Conservation (phyloP, 2,888 invertebrate genomes). For the Clistopyga incitator region DNA sequence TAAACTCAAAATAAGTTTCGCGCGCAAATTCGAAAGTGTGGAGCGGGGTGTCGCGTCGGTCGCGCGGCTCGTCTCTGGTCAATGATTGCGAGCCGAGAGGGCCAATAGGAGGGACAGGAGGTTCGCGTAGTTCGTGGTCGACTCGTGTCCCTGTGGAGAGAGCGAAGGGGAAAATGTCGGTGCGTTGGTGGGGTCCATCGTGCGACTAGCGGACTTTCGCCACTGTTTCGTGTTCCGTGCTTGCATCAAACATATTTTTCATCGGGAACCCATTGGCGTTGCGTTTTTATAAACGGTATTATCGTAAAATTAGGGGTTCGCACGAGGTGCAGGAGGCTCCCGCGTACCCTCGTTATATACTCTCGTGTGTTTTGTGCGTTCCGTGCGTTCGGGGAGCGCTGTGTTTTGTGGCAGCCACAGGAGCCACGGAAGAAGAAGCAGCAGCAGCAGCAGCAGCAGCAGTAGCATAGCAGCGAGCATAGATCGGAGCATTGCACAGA, state of each 20-base stretch:
- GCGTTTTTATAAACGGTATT: slow-evolving; percentile 42
- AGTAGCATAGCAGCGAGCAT: slow-evolving; percentile 25
- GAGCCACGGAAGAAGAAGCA: slow-evolving; percentile 2
- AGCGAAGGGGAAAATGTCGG: slow-evolving; percentile 85
- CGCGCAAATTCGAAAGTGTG: neutral
- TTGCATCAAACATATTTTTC: slow-evolving; percentile 47
- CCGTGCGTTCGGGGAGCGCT: slow-evolving; percentile 66
- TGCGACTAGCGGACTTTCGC: slow-evolving; percentile 80
- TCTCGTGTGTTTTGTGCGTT: slow-evolving; percentile 61
- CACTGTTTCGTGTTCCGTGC: slow-evolving; percentile 71
- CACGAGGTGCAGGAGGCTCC: neutral
- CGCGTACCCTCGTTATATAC: slow-evolving; percentile 15
- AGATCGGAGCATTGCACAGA: slow-evolving; percentile 50
- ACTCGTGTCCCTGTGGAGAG: slow-evolving; percentile 47
- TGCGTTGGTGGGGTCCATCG: slow-evolving; percentile 85
- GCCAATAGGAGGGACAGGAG: neutral
- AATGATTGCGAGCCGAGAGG: neutral
- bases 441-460: slow-evolving; percentile 14
- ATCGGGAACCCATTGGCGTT: slow-evolving; percentile 45
- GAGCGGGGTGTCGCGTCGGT: neutral
- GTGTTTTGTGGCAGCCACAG: slow-evolving; percentile 59
- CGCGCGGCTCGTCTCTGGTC: neutral
- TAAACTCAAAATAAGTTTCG: neutral
- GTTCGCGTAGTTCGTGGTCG: slow-evolving; percentile 24
- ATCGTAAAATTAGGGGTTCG: slow-evolving; percentile 14